These are phyloP conservation scores for Drymodes brunneopygia DNA, from an alignment of 2,113 vertebrate genomes.

Conservation along the genomic window DNA sequence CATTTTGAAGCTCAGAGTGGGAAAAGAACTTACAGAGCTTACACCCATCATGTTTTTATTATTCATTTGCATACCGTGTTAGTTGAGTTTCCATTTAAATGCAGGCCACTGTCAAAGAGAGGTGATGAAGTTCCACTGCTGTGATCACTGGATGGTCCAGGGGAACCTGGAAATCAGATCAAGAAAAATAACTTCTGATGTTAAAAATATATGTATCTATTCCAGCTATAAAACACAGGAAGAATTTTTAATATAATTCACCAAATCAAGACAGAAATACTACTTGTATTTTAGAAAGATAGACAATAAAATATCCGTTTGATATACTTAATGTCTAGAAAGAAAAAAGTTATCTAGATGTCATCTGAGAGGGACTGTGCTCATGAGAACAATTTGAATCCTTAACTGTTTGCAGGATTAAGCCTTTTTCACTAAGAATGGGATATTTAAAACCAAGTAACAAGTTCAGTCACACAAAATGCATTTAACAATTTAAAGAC, in stretches of 20 bases:
- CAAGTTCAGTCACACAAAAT: neutral
- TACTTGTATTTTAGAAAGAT: neutral
- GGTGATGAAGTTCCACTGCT: constrained; percentile 86
- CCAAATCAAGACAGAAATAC: neutral
- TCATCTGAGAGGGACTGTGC: neutral
- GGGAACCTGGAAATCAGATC: constrained; percentile 76
- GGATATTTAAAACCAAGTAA: neutral
- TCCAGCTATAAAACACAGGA: neutral
- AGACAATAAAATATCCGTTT: neutral
- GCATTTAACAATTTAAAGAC: neutral
- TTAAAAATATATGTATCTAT: neutral
- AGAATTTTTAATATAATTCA: neutral
- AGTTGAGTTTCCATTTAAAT: constrained; percentile 85
- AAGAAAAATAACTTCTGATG: neutral
- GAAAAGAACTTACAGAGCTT: neutral
- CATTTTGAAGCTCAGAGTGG: neutral
- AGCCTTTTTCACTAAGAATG: neutral
- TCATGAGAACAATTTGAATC: neutral
- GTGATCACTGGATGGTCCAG: constrained; percentile 81
- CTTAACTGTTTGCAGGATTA: neutral
- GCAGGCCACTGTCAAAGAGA: constrained; percentile 90
- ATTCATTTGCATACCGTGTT: constrained; percentile 78
- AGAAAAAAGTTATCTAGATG: neutral
- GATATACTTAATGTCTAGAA: neutral
- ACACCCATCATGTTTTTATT: neutral